These are phyloP conservation scores for Cladorhizidae sp. DNA, from an alignment of 37 sponge, comb jelly and placozoan genomes.

Conservation along the genomic window DNA sequence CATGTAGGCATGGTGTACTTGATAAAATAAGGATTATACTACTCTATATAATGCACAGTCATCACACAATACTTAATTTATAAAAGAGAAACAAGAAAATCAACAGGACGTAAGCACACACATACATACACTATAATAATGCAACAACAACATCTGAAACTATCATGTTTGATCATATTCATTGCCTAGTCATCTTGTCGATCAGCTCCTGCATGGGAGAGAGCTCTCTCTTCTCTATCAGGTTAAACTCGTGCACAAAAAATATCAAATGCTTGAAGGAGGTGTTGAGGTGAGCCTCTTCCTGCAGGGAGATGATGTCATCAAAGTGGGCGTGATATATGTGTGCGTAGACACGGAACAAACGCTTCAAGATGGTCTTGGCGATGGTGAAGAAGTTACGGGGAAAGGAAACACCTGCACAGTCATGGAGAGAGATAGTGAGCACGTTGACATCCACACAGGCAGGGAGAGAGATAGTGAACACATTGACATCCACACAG, in stretches of 20 bases:
- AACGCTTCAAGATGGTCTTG: slow-evolving; percentile 96
- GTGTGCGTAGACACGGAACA: slow-evolving; percentile 99
- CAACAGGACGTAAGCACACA: not conserved
- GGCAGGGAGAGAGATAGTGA: too few relatives aligned
- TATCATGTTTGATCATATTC: not conserved
- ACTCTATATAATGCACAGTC: too few relatives aligned
- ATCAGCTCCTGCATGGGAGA: slow-evolving; percentile 96
- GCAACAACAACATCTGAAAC: not conserved
- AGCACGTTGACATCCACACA: too few relatives aligned
- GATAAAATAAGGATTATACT: too few relatives aligned
- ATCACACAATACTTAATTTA: too few relatives aligned
- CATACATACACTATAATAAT: not conserved
- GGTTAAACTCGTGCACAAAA: slow-evolving; percentile 94
- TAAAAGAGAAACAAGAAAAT: not conserved
- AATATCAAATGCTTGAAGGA: slow-evolving; percentile 99
- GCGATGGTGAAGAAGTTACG: slow-evolving; percentile 93
- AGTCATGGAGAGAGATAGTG: too few relatives aligned
- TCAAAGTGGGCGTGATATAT: slow-evolving; percentile 97
- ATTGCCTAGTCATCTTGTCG: slow-evolving; percentile 73
- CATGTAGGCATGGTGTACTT: too few relatives aligned
- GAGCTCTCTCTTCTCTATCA: slow-evolving; percentile 96
- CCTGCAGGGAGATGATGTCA: slow-evolving; percentile 81
- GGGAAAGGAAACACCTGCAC: slow-evolving; percentile 90
- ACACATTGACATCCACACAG: too few relatives aligned
- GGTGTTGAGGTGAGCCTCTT: slow-evolving; percentile 98